Evolutionary conservation across 2,797 vertebrate genomes (phyloP).

Genomic region (Phalanger gymnotis): DNA sequence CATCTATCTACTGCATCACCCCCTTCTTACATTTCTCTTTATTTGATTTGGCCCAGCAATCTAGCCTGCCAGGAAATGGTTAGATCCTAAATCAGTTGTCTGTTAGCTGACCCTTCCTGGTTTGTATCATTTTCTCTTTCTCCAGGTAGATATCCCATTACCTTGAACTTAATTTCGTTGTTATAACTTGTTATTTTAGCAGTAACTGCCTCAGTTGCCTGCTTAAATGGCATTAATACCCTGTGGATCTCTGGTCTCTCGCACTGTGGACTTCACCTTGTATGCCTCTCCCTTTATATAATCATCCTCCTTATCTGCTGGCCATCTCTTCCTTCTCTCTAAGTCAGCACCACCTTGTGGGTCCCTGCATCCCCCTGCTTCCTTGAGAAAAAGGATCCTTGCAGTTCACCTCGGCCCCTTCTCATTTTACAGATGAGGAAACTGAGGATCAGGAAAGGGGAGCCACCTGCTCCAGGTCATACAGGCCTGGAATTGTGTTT

Average conservation of each 20-base stretch:
- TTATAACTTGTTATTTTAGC: background rate
- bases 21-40: background rate
- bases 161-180: background rate
- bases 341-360: background rate
- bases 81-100: background rate
- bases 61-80: background rate
- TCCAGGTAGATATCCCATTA: background rate
- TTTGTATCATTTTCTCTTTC: background rate
- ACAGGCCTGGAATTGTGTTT: background rate
- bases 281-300: background rate
- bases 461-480: background rate
- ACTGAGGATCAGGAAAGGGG: background rate
- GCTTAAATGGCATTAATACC: background rate
- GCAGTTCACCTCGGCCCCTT: background rate
- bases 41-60: background rate
- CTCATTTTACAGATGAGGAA: background rate
- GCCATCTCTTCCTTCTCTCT: background rate
- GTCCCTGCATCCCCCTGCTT: background rate
- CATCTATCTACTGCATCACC: background rate
- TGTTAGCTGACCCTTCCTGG: background rate
- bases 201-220: background rate
- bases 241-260: background rate
- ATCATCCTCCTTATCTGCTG: background rate
- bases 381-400: background rate
- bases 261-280: background rate